Evolutionary conservation across 2,113 vertebrate genomes (phyloP).

Genomic region (Xyliphius kryptos): DNA sequence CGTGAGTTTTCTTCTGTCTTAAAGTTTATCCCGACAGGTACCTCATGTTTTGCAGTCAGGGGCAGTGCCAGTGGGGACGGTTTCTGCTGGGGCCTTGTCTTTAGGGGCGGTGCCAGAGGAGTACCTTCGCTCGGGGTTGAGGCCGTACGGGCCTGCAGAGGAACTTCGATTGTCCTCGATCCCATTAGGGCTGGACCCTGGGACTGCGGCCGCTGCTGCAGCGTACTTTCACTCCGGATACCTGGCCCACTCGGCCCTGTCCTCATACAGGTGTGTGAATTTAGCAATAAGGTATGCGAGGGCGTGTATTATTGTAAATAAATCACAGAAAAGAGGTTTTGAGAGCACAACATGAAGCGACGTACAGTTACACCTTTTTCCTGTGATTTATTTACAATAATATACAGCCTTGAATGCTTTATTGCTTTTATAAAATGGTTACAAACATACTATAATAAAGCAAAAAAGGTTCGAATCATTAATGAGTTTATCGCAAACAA

Average conservation of each 20-base stretch:
- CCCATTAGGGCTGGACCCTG: constrained; percentile 76
- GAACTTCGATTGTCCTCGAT: constrained; percentile 82
- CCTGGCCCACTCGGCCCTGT: constrained; percentile 76
- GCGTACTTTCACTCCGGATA: constrained; percentile 93
- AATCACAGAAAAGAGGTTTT: no score
- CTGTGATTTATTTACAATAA: no score
- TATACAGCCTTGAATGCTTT: no score
- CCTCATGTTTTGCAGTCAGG: constrained; percentile 82
- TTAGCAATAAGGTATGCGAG: no score
- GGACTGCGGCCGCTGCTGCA: no score
- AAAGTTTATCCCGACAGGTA: constrained; percentile 81
- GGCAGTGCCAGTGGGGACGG: constrained; percentile 43
- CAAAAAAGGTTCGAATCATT: no score
- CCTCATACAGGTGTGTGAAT: constrained; percentile 78
- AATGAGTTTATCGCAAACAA: no score
- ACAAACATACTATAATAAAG: no score
- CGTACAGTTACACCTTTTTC: no score
- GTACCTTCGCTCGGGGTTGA: constrained; percentile 79
- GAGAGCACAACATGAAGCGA: no score
- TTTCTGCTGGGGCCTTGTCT: constrained; percentile 37
- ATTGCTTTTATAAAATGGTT: no score
- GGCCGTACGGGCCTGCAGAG: constrained; percentile 81
- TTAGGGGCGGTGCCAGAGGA: constrained; percentile 68
- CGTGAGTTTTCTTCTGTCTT: constrained; percentile 4
- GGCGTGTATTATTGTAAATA: no score